These are phyloP conservation scores for Lasioglossum figueresi DNA, from an alignment of 2,888 invertebrate species.

Conservation along the genomic window DNA sequence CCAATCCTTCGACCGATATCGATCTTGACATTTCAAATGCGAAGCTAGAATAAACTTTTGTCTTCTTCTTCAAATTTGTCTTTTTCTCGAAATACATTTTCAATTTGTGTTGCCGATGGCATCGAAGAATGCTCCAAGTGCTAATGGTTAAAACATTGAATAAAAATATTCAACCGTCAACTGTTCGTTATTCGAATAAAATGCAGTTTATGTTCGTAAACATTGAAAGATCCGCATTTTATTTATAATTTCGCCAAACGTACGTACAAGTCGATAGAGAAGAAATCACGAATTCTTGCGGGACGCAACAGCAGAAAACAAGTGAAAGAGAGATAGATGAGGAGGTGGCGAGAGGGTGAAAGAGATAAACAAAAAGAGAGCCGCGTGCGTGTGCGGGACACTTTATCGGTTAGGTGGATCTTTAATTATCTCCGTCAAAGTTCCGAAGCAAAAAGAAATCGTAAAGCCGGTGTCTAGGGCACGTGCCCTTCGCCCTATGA, in stretches of 20 bases:
- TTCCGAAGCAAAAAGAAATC: conserved; percentile 64
- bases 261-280: not conserved
- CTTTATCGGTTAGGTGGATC: conserved; percentile 58
- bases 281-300: not conserved
- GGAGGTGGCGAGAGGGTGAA: not conserved
- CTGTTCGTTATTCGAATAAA: no score
- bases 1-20: not conserved
- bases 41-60: not conserved
- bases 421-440: conserved; percentile 70
- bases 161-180: no score
- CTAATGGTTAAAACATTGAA: no score
- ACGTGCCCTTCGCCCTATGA: conserved; percentile 71
- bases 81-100: not conserved
- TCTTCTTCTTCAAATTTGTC: not conserved
- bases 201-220: not conserved
- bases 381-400: conserved; percentile 7
- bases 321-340: not conserved
- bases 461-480: conserved; percentile 67
- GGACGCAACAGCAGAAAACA: not conserved
- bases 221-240: not conserved
- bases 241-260: not conserved
- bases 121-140: no score
- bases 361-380: not conserved
- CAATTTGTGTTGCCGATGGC: no score
- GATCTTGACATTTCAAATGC: not conserved